A percentile compares a stretch with the other conserved stretches of the same genome.
phyloP scores from a whole-genome alignment of 2,113 vertebrate species.

The Ploceus nigricollis region DNA sequence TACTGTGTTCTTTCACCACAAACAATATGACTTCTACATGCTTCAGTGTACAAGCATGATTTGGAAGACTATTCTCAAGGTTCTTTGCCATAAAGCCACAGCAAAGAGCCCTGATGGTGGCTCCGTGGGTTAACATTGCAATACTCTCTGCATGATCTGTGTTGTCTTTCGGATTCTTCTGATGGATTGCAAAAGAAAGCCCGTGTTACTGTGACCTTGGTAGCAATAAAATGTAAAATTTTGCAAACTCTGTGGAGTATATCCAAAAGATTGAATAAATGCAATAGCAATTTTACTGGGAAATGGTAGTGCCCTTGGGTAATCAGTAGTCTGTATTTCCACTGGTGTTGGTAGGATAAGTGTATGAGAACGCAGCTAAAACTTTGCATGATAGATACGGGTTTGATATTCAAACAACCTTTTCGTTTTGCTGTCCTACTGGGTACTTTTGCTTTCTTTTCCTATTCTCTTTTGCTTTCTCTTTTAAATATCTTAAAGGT shows the following conservation, averaged over 20 bases:
- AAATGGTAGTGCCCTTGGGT: neutral
- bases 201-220: neutral
- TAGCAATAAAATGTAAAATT: conserved; percentile 37
- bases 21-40: neutral
- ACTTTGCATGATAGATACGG: neutral
- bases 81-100: neutral
- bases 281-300: neutral
- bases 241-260: neutral
- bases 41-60: neutral
- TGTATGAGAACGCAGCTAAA: neutral
- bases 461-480: neutral
- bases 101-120: neutral
- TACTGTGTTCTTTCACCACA: neutral
- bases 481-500: neutral
- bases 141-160: neutral
- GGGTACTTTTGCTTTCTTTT: neutral
- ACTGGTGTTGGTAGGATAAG: neutral
- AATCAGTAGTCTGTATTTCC: neutral
- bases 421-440: neutral
- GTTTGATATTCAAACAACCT: neutral
- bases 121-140: neutral
- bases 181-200: conserved; percentile 4
- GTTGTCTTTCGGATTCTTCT: neutral
- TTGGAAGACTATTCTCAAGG: neutral
- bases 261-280: conserved; percentile 6